Base-by-base conservation (phyloP, 2,113 vertebrate genomes). In the Neotoma lepida region DNA sequence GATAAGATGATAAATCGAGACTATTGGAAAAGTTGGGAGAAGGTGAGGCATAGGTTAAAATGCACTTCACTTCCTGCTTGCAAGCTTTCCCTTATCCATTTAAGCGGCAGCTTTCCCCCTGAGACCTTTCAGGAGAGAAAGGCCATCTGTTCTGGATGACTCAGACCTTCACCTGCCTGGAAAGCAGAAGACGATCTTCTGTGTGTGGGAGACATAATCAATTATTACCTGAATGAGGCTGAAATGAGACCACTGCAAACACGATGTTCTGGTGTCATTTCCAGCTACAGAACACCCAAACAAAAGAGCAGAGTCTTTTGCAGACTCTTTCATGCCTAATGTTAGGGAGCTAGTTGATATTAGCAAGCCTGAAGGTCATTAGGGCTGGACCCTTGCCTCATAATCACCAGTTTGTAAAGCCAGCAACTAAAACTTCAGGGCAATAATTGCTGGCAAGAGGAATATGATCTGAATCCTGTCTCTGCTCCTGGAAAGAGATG, bases 101-200 rank as follows among this genome's bases (percentile, higher is more conserved):
- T 28, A 91, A 92, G 51, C 68, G 41, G 26, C 2, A 22, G 63
- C 61, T 76, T 68, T 24, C 24, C 24, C 68, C 28, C 20, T 20
- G 14, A 81, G 58, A 68, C 35, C 54, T 61, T 86, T 80, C 26
- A 88, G 41, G 66, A 9, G 22, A 94, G 33, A 95, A 93, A 93
- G 41, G 39, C 41, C 92, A 94, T 92, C 63, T 87, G 87, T 93
- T 95, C 78, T 71, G 76, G 70, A 30, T 58, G 74, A 61, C 77
- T 92, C 84, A 33, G 28, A 56, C 22, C 30, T 88, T 94, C 24
- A 64, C 88, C 81, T 73, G 81, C 94, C 90, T 86, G 30, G 20
- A 93, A 93, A 91, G 89, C 77, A 74, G 78, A 9, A 84, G 54
- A 66, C 82, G 77, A 74, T 85, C 76, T 86, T 41, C 77, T 71